phyloP scores from a whole-genome alignment of 1,140 invertebrate genomes.

The Pomacea maculata region DNA sequence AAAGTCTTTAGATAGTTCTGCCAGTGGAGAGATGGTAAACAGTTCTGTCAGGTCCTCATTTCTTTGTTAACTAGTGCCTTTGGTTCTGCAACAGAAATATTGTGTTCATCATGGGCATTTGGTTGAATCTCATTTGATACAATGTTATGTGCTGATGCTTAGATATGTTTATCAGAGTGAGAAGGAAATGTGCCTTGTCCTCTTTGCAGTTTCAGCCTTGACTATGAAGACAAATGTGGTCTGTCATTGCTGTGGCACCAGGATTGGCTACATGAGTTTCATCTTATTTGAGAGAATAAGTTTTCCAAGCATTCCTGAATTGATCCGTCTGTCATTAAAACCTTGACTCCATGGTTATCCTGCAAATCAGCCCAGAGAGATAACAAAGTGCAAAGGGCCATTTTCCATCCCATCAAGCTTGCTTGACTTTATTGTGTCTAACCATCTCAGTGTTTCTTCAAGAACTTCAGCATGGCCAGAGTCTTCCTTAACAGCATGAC shows the following conservation, averaged over 20 bases:
- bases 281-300: neutral
- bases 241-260: neutral
- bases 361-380: neutral
- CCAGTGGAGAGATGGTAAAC: too few species aligned
- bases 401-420: neutral
- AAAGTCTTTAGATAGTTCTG: too few species aligned
- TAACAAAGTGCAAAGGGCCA: neutral
- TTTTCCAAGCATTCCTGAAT: conserved; percentile 15
- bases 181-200: neutral
- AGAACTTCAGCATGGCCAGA: neutral
- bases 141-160: too few species aligned
- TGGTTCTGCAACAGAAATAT: too few species aligned
- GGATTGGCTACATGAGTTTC: conserved; percentile 8
- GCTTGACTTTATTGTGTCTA: neutral
- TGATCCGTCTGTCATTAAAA: neutral
- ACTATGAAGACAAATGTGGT: neutral
- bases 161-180: neutral
- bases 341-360: neutral
- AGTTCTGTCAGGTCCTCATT: too few species aligned
- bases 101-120: too few species aligned
- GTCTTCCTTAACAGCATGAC: neutral
- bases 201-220: neutral
- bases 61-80: too few species aligned
- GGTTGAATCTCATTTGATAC: too few species aligned
- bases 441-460: neutral